Evolutionary conservation across 2,888 invertebrate genomes (phyloP), one percentile per base, ranked within the genome.

Genomic region (Epistrophe grossulariae): DNA sequence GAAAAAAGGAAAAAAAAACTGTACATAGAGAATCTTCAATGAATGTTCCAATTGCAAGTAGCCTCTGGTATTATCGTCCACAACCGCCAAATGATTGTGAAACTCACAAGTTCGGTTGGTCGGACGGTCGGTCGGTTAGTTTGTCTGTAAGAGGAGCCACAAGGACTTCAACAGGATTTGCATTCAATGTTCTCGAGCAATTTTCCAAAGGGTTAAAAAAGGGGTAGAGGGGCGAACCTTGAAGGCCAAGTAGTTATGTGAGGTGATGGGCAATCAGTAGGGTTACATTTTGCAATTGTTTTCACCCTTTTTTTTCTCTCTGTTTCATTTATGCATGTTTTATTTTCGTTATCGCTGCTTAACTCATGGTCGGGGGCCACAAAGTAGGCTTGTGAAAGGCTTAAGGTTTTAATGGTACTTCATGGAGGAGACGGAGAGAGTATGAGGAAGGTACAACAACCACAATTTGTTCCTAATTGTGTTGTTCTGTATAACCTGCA

Each of bases 151-250:
- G 43, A 43, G 31, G 50, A 50, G 48, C 48, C 66, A 66, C 19
- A 68, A 68, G 24, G 52, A 83, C 74, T 74, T 78, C 79, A 87
- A 76, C 79, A 79, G 79, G 72, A 83, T 87, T 85, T 87, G 87
- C 83, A 87, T 87, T 52, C 59, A 59, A 48, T 45, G 60, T 38
- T 35, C 78, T 64, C 55, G 35, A 68, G 66, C 48, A 35, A 66
- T 66, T 66, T 35, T 50, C 17, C 17, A 31, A 66, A 11, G 50
- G 38, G 17, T 62, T 24, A 50, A 28, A 24, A 48, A 28, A 28
- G 19, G 55, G 40, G 55, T n/a, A 62, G 19, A 52, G 72, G 52
- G 72, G 64, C 17, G n/a, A 4, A 64, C 19, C 31, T 59, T 24
- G 78, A 82, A 82, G 85, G 83, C 87, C 79, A 83, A 83, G 87